Conservation (phyloP, 2,113 vertebrate species). For the Cercocebus atys region DNA sequence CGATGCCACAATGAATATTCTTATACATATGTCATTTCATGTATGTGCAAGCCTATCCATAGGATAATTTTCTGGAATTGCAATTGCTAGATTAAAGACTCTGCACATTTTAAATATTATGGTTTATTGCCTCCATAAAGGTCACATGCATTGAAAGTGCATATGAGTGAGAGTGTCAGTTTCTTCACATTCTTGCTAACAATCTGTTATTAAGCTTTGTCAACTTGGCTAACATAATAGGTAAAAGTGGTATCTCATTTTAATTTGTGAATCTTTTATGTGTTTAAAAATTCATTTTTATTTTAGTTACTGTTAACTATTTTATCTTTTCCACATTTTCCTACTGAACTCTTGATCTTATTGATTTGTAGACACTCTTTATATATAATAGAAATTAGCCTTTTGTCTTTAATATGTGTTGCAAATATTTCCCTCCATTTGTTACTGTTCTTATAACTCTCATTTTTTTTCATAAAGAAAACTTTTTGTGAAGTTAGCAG, state of each 20-base stretch:
- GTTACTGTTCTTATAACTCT: background rate
- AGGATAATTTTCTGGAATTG: slow-evolving; percentile 45
- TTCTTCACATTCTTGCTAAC: background rate
- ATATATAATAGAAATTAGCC: background rate
- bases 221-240: slow-evolving; percentile 32
- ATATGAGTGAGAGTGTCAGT: background rate
- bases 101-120: slow-evolving; percentile 46
- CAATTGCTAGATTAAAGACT: slow-evolving; percentile 30
- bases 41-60: background rate
- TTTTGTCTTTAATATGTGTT: background rate
- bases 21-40: background rate
- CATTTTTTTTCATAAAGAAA: background rate
- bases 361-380: slow-evolving; percentile 56
- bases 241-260: slow-evolving; percentile 52
- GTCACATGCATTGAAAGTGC: background rate
- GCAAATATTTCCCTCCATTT: background rate
- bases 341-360: background rate
- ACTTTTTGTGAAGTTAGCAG: background rate
- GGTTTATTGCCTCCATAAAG: slow-evolving; percentile 44
- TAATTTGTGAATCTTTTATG: slow-evolving; percentile 23
- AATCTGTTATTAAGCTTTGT: slow-evolving; percentile 53
- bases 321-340: slow-evolving; percentile 14
- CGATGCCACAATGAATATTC: background rate
- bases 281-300: slow-evolving; percentile 44
- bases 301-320: background rate